Evolutionary conservation across 2,113 vertebrate species (phyloP).

Genomic region (Menura novaehollandiae): DNA sequence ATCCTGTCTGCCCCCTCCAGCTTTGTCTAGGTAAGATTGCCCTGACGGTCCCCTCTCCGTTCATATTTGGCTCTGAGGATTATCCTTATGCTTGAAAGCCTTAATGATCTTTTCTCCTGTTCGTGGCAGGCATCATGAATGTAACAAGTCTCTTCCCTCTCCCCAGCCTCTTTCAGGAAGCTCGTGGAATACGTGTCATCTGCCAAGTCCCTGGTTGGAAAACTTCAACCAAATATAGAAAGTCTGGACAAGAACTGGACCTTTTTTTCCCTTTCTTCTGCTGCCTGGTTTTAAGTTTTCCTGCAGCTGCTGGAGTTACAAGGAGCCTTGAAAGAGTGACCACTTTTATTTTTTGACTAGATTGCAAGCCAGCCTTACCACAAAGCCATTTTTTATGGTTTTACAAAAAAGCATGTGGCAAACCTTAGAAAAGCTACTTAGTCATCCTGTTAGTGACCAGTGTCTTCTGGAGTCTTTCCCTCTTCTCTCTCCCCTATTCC

Average conservation of each 20-base stretch:
- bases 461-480: background rate
- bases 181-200: background rate
- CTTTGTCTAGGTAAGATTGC: background rate
- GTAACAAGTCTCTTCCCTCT: background rate
- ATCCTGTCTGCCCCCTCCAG: background rate
- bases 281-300: conserved; percentile 26
- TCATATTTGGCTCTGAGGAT: background rate
- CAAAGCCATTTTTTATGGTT: conserved; percentile 27
- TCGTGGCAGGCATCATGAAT: background rate
- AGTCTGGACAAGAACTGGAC: conserved; percentile 18
- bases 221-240: conserved; percentile 52
- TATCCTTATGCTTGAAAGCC: background rate
- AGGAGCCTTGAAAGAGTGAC: conserved; percentile 19
- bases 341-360: conserved; percentile 54
- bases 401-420: background rate
- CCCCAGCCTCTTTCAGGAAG: conserved; percentile 11
- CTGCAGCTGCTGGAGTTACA: conserved; percentile 41
- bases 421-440: conserved; percentile 46
- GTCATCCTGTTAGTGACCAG: conserved; percentile 8
- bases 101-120: background rate
- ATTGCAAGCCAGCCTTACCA: conserved; percentile 19
- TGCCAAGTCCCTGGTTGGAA: conserved; percentile 40
- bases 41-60: background rate
- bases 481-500: background rate
- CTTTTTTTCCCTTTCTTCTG: background rate